Base-by-base conservation (phyloP, 2,888 invertebrate genomes). In the Coremacera marginata region DNA sequence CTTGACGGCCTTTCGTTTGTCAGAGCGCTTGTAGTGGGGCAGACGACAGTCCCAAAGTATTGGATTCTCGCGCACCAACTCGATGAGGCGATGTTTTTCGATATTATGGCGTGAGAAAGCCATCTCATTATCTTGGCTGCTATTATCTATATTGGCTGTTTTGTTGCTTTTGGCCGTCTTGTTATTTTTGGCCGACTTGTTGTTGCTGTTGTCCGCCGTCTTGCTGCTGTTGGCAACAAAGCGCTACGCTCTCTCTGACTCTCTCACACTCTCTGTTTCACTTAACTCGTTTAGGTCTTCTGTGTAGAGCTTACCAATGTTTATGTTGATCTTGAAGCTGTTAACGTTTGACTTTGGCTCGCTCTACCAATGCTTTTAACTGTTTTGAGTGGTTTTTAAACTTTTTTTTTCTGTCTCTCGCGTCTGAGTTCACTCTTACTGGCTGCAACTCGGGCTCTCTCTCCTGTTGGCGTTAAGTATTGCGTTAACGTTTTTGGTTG, bases 91-190 rank as follows among this genome's bases (percentile, higher is more conserved):
- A 81, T 88, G 86, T 81, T 88, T 88, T 79, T 88, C 88, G 77
- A 88, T 87, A 83, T 89, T 88, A 81, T 88, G 88, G 1, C 88
- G 88, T 25, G 88, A 85, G 80, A 88, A 88, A 78, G 88, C 88
- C 89, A 89, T 88, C 49, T 75, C 77, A 74, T 51, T 63, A 77
- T 37, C 73, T 71, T 49, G 75, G 71, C 22, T 70, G 62, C 2
- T 72, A 44, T 31, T 37, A 19, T 16, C 27, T 7, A 19, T 51
- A 57, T 19, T 22, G 31, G 11, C 27, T 8, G 27, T 31, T 19
- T 51, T 31, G 27, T 7, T 52, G 55, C 5, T 16, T 4, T 27
- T 16, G 34, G 22, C 31, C 60, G 3, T 31, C 31, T 31, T 31
- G 3, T 31, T 31, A 5, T 31, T 31, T 31, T 31, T 31, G 3